Conservation (phyloP, 2,888 invertebrate species). For the Dryobotodes eremita region DNA sequence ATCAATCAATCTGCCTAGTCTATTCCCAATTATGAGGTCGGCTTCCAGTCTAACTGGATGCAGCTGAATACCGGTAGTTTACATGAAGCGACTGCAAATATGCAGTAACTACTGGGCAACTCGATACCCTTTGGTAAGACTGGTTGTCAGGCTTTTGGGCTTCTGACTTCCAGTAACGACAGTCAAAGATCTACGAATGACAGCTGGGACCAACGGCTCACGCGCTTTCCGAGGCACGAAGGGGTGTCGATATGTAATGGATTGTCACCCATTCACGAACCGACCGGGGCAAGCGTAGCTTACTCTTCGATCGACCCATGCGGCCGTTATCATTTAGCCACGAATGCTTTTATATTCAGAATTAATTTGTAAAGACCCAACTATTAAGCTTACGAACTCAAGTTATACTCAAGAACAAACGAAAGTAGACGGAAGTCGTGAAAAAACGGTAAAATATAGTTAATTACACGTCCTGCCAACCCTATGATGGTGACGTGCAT, state of each 20-base stretch:
- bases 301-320: neutral
- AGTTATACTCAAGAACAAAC: slow-evolving; percentile 9
- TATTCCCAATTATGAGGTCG: neutral
- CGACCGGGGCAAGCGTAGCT: neutral
- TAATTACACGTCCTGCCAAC: slow-evolving; percentile 38
- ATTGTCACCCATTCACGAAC: neutral
- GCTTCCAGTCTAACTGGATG: neutral
- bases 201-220: neutral
- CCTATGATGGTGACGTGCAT: slow-evolving; percentile 45
- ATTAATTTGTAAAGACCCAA: neutral
- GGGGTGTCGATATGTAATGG: neutral
- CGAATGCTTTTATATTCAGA: neutral
- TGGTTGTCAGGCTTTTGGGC: neutral
- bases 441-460: slow-evolving; percentile 9
- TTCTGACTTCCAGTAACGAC: too few relatives aligned
- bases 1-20: neutral
- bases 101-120: neutral
- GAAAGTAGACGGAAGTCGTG: slow-evolving; percentile 9
- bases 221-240: too few relatives aligned
- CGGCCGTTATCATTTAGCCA: neutral
- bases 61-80: neutral
- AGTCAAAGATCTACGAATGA: neutral
- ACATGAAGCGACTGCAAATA: neutral
- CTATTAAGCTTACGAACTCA: neutral
- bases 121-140: neutral